These are phyloP conservation scores for Noctua pronuba DNA, from an alignment of 2,888 invertebrate species.

Conservation along the genomic window DNA sequence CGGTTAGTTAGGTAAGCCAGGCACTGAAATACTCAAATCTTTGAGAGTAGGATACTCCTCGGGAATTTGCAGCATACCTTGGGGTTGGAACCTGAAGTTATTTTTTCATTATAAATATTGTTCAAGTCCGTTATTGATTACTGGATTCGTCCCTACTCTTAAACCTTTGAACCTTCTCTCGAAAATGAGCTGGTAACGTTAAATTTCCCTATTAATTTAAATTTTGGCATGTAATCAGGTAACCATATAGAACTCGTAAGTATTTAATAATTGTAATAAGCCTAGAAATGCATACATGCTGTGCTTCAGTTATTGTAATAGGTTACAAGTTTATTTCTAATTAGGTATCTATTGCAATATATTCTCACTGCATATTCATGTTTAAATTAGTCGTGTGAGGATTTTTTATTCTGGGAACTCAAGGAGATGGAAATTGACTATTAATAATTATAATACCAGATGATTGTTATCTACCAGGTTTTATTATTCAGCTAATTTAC, in stretches of 20 bases:
- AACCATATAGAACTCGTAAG: neutral
- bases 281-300: neutral
- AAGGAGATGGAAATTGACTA: slow-evolving; percentile 34
- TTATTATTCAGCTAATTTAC: slow-evolving; percentile 37
- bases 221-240: neutral
- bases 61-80: neutral
- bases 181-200: neutral
- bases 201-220: neutral
- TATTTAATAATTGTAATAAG: neutral
- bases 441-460: slow-evolving; percentile 27
- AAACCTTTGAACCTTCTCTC: neutral
- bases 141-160: neutral
- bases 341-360: neutral
- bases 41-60: neutral
- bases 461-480: slow-evolving; percentile 16
- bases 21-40: neutral
- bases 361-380: neutral
- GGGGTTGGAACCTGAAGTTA: neutral
- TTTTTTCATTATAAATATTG: neutral
- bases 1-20: neutral
- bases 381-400: neutral
- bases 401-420: slow-evolving; percentile 9
- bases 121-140: neutral
- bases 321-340: neutral
- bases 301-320: neutral